phyloP scores from a whole-genome alignment of 1,140 invertebrate species.

The Mizuhopecten yessoensis region DNA sequence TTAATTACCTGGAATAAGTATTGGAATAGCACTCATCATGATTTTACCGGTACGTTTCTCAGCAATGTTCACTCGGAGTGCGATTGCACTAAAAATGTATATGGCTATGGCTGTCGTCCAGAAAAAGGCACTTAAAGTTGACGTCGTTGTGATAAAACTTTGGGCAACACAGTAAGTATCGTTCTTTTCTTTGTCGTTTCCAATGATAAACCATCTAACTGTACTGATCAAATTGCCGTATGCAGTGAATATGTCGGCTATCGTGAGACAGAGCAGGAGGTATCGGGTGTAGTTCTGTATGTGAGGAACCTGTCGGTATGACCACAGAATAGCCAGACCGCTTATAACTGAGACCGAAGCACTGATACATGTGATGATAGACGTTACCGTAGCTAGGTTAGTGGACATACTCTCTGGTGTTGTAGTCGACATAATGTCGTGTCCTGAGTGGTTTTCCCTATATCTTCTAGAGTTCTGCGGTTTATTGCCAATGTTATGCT shows the following conservation, averaged over 20 bases:
- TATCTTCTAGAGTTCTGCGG: too few relatives aligned
- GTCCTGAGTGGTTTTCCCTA: too few relatives aligned
- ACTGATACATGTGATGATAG: neutral
- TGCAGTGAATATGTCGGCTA: neutral
- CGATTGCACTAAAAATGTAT: neutral
- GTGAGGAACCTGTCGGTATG: neutral
- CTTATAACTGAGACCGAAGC: neutral
- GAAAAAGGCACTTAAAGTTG: neutral
- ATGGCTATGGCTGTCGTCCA: neutral
- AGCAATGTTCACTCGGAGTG: neutral
- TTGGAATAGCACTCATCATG: neutral
- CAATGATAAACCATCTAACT: neutral
- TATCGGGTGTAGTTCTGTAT: neutral
- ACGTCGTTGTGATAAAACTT: too few relatives aligned
- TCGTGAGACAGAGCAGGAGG: neutral
- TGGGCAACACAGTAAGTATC: neutral
- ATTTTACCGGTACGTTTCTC: neutral
- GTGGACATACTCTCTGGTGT: too few relatives aligned
- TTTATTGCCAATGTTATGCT: too few relatives aligned
- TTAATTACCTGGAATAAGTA: neutral
- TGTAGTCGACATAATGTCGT: too few relatives aligned
- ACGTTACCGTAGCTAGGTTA: neutral
- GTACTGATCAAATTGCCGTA: neutral
- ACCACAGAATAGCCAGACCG: neutral
- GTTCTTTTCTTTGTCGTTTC: neutral